Conservation (phyloP, 2,113 vertebrate genomes). For the Sorex araneus region DNA sequence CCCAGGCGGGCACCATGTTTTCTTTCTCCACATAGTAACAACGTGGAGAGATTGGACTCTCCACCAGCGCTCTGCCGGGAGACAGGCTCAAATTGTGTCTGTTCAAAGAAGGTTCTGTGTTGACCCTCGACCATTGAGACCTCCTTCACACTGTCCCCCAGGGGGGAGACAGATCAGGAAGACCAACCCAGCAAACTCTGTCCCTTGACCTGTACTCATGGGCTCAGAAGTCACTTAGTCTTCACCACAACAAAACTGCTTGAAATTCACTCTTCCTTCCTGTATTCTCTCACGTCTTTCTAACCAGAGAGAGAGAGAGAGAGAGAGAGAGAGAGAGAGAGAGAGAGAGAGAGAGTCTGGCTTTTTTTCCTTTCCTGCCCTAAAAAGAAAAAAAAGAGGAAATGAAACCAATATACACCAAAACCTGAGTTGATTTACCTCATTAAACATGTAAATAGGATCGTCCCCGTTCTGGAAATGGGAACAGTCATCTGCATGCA, state of each 20-base stretch:
- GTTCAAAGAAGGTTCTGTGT: slow-evolving; percentile 26
- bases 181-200: not conserved
- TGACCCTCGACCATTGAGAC: not conserved
- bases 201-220: not conserved
- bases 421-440: not conserved
- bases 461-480: not conserved
- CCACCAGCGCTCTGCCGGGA: slow-evolving; percentile 37
- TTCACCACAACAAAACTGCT: not conserved
- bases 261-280: slow-evolving; percentile 34
- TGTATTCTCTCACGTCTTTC: not conserved
- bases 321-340: not conserved
- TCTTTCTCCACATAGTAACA: not conserved
- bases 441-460: not conserved
- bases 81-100: not conserved
- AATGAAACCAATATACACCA: not conserved
- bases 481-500: not conserved
- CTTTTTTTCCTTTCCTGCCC: slow-evolving; percentile 39
- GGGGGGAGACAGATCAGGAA: not conserved
- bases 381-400: too few relatives aligned
- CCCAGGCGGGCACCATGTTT: not conserved
- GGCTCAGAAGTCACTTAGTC: not conserved
- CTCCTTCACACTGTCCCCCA: not conserved
- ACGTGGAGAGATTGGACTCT: not conserved
- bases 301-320: not conserved
- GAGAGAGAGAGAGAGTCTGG: too few relatives aligned